A percentile compares a stretch with the other conserved stretches of the same genome.
These are phyloP conservation scores for Mercenaria mercenaria DNA, from an alignment of 1,140 invertebrate species.

Conservation along the genomic window DNA sequence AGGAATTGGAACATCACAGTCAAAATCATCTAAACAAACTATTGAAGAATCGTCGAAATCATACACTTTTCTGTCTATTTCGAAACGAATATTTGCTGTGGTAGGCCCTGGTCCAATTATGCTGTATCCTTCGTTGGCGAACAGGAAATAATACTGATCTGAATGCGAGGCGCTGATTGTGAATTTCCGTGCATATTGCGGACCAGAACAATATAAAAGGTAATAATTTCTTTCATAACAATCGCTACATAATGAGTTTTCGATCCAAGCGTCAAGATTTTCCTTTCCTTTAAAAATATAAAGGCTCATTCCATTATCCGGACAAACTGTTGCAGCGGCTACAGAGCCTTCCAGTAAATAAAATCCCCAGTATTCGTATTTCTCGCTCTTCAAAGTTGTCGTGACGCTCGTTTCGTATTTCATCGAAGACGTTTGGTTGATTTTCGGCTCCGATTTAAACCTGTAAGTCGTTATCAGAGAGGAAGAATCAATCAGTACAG, in stretches of 20 bases:
- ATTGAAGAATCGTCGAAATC: background rate
- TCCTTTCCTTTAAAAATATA: slow-evolving; percentile 14
- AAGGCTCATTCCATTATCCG: background rate
- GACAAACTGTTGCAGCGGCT: background rate
- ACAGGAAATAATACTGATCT: slow-evolving; percentile 28
- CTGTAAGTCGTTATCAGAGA: background rate
- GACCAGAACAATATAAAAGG: background rate
- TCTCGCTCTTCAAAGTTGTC: background rate
- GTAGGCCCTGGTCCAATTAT: background rate
- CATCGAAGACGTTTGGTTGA: background rate
- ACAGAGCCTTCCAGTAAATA: background rate
- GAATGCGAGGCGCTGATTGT: background rate
- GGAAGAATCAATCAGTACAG: slow-evolving; percentile 3
- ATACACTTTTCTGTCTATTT: background rate
- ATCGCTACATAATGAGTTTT: background rate
- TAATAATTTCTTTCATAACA: background rate
- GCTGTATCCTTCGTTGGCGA: slow-evolving; percentile 3
- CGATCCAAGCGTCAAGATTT: slow-evolving; percentile 21
- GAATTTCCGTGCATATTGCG: background rate
- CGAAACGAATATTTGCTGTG: background rate
- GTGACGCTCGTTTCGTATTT: background rate
- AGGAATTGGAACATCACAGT: slow-evolving; percentile 4
- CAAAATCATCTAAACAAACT: background rate
- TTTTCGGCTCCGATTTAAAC: background rate
- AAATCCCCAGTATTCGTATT: slow-evolving; percentile 12